These are phyloP conservation scores for Anguilla pacifica DNA, from an alignment of 2,797 vertebrate species.

Conservation along the genomic window DNA sequence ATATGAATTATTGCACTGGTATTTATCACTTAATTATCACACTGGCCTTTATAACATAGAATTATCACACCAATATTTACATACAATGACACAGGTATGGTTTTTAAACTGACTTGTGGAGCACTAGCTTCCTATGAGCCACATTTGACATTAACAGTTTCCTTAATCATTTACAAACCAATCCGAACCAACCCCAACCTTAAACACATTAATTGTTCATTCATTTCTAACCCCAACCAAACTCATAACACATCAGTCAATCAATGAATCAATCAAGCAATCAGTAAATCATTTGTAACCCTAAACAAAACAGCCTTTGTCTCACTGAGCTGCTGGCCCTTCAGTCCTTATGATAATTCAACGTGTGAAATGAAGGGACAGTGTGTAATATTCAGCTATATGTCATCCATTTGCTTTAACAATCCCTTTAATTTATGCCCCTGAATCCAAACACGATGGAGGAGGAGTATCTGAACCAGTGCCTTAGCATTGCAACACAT, in stretches of 20 bases:
- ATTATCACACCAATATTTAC: background rate
- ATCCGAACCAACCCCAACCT: too few species aligned
- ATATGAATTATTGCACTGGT: background rate
- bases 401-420: background rate
- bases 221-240: background rate
- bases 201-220: background rate
- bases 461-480: background rate
- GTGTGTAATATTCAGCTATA: background rate
- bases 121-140: background rate
- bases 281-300: background rate
- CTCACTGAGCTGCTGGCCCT: background rate
- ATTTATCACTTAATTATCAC: too few species aligned
- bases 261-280: background rate
- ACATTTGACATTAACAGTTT: background rate
- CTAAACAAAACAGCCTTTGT: background rate
- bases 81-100: background rate
- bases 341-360: background rate
- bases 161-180: too few species aligned
- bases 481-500: background rate
- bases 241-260: too few species aligned
- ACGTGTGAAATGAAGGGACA: background rate
- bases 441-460: background rate
- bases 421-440: background rate
- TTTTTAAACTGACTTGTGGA: background rate
- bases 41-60: too few species aligned